phyloP scores from a whole-genome alignment of 1,140 invertebrate genomes.

The Zaprionus africanus region DNA sequence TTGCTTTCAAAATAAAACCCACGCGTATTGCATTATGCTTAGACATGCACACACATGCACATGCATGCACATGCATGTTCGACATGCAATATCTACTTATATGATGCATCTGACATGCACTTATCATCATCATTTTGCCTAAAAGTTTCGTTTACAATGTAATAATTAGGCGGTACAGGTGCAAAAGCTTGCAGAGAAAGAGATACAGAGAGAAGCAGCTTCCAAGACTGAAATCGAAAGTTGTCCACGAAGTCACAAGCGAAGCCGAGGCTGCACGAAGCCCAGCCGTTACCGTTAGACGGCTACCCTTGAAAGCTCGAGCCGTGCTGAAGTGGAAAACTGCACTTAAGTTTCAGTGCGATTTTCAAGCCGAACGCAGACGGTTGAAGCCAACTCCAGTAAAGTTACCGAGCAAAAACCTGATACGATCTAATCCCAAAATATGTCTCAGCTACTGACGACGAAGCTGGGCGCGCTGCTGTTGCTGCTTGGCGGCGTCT shows the following conservation, averaged over 20 bases:
- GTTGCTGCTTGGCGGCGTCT: constrained; percentile 46
- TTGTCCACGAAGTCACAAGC: constrained; percentile 23
- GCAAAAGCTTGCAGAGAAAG: constrained; percentile 2
- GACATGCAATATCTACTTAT: constrained; percentile 38
- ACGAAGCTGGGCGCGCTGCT: constrained; percentile 32
- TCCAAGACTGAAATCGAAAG: constrained; percentile 53
- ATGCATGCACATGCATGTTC: constrained; percentile 7
- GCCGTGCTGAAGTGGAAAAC: constrained; percentile 48
- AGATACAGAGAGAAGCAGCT: neutral
- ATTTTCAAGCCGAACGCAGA: constrained; percentile 67
- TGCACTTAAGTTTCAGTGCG: constrained; percentile 73
- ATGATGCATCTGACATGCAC: constrained; percentile 51
- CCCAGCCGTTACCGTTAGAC: constrained; percentile 38
- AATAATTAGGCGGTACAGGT: constrained; percentile 29
- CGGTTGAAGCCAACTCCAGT: constrained; percentile 45
- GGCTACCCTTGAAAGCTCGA: constrained; percentile 74
- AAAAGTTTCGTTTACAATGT: constrained; percentile 16
- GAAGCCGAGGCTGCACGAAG: constrained; percentile 8
- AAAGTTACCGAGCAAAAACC: neutral
- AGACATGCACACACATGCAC: constrained; percentile 22
- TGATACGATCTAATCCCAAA: constrained; percentile 3
- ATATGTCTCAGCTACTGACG: constrained; percentile 41
- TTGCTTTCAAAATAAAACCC: constrained; percentile 68
- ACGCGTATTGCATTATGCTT: constrained; percentile 53
- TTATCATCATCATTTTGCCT: constrained; percentile 37